Evolutionary conservation across 1,140 invertebrate genomes (phyloP).

Genomic region (Scaptomyza montana): DNA sequence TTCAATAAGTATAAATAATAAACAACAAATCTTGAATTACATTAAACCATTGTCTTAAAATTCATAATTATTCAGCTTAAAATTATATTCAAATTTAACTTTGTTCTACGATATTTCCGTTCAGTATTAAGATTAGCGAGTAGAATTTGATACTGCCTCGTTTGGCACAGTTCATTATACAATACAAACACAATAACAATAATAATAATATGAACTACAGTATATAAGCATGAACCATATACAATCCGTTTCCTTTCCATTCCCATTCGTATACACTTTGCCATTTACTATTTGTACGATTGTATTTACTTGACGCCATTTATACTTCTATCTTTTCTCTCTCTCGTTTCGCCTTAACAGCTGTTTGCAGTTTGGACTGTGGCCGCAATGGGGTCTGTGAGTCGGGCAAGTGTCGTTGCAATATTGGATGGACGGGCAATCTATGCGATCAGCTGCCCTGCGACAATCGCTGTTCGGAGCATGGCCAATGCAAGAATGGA

Average conservation of each 20-base stretch:
- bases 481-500: slow-evolving; percentile 98
- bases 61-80: too few species aligned
- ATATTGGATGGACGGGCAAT: slow-evolving; percentile 95
- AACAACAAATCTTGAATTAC: too few species aligned
- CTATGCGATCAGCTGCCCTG: slow-evolving; percentile 95
- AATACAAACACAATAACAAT: slow-evolving; percentile 1
- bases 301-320: too few species aligned
- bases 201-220: slow-evolving; percentile 2
- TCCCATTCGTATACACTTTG: background rate
- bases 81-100: too few species aligned
- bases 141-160: background rate
- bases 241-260: background rate
- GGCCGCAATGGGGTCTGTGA: slow-evolving; percentile 95
- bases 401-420: slow-evolving; percentile 94
- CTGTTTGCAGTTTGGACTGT: slow-evolving; percentile 95
- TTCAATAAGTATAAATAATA: too few species aligned
- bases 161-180: slow-evolving; percentile 19
- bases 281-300: slow-evolving; percentile 18
- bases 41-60: too few species aligned
- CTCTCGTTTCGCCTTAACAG: slow-evolving; percentile 84
- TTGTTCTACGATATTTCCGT: too few species aligned
- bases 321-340: background rate
- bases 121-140: background rate
- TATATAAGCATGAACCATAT: background rate
- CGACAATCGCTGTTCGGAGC: slow-evolving; percentile 95